A percentile compares a stretch with the other conserved stretches of the same genome.
Conservation (phyloP, 2,113 vertebrate species). For the Corydoras sp. region DNA sequence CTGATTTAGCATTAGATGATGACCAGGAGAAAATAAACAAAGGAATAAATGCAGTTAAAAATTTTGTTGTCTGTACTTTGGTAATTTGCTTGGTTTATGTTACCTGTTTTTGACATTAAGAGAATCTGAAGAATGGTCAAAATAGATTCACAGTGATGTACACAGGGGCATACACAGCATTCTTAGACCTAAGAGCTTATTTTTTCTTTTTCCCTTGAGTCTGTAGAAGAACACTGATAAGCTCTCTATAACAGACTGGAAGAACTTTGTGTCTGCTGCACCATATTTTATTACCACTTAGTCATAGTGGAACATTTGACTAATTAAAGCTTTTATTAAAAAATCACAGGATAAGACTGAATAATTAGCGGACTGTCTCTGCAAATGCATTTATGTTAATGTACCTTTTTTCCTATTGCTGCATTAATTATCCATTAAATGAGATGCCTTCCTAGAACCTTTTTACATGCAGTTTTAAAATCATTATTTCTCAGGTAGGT, state of each 20-base stretch:
- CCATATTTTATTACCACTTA: not conserved
- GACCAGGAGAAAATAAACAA: not conserved
- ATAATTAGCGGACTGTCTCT: not conserved
- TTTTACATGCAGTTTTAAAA: too few relatives aligned
- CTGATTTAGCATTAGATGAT: not conserved
- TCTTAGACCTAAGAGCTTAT: not conserved
- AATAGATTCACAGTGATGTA: not conserved
- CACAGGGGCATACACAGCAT: not conserved
- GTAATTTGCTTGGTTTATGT: not conserved
- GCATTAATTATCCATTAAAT: too few relatives aligned
- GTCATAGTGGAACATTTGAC: not conserved
- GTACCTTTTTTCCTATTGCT: not conserved
- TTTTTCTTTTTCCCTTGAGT: not conserved
- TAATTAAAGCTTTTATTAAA: constrained; percentile 4
- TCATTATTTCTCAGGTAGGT: too few relatives aligned
- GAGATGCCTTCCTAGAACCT: too few relatives aligned
- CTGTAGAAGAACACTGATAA: not conserved
- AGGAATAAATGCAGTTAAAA: not conserved
- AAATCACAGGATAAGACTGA: not conserved
- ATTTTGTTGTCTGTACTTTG: not conserved
- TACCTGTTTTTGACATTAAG: not conserved
- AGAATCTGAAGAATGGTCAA: constrained; percentile 1
- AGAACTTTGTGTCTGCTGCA: not conserved
- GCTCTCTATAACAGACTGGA: constrained; percentile 1
- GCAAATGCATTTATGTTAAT: not conserved